Percentiles rank a stretch among this genome's conserved stretches.
Evolutionary conservation across 2,888 invertebrate species (phyloP).

Genomic region (Drosophila prostipennis): DNA sequence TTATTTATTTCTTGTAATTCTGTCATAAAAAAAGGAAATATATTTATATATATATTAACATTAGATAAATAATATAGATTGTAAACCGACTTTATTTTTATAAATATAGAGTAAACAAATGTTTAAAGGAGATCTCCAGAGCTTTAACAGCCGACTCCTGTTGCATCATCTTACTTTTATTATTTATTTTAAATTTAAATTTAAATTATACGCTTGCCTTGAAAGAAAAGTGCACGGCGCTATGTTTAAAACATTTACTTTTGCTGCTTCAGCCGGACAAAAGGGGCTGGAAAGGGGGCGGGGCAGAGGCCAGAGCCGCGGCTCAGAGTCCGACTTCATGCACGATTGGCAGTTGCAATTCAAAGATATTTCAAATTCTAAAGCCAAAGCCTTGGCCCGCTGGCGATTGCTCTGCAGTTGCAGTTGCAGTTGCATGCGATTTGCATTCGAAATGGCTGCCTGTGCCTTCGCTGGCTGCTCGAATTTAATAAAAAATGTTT

Average conservation of each 20-base stretch:
- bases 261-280: constrained; percentile 20
- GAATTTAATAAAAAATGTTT: constrained; percentile 79
- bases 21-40: too few relatives aligned
- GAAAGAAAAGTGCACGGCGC: constrained; percentile 71
- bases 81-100: background rate
- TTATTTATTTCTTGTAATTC: too few relatives aligned
- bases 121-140: background rate
- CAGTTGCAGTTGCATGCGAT: constrained; percentile 59
- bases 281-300: constrained; percentile 2
- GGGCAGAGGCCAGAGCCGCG: constrained; percentile 18
- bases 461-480: constrained; percentile 56
- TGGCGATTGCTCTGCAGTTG: constrained; percentile 33
- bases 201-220: constrained; percentile 69
- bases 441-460: constrained; percentile 66
- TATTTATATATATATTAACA: too few relatives aligned
- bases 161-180: constrained; percentile 47
- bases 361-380: constrained; percentile 77
- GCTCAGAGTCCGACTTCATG: constrained; percentile 62
- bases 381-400: constrained; percentile 36
- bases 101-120: background rate
- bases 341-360: constrained; percentile 83
- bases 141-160: background rate
- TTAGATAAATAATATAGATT: too few relatives aligned
- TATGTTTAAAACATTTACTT: constrained; percentile 72
- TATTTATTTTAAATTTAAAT: constrained; percentile 65